Evolutionary conservation across 35 echinoderm and acorn worm genomes (phyloP).

Genomic region (Strongylocentrotus purpuratus): DNA sequence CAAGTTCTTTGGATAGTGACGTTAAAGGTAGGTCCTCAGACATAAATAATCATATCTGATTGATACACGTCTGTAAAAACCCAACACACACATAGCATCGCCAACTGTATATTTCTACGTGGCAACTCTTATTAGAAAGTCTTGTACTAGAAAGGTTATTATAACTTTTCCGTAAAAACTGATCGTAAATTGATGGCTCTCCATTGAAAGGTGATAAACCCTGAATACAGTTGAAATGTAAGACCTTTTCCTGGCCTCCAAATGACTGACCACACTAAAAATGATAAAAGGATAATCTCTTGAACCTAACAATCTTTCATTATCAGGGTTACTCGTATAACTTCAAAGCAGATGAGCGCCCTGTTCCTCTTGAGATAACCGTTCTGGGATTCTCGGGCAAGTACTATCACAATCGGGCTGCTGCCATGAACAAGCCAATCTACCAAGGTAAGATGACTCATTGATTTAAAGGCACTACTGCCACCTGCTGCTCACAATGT

Average conservation of each 20-base stretch:
- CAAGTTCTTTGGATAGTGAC: no score
- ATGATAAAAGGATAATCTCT: not conserved
- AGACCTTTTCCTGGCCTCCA: not conserved
- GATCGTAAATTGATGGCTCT: not conserved
- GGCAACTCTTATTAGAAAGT: no score
- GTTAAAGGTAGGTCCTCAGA: no score
- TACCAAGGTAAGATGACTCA: constrained; percentile 71
- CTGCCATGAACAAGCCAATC: constrained; percentile 94
- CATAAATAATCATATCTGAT: no score
- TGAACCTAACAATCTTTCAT: not conserved
- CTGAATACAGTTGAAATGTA: not conserved
- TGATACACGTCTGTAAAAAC: no score
- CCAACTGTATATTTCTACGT: no score
- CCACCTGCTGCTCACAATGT: no score
- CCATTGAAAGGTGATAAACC: not conserved
- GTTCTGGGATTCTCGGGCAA: constrained; percentile 89
- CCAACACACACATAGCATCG: no score
- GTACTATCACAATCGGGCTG: constrained; percentile 92
- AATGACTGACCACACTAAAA: no score
- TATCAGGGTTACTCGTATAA: constrained; percentile 72
- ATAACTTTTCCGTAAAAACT: not conserved
- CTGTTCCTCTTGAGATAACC: constrained; percentile 82
- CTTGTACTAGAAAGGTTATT: no score
- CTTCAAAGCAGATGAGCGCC: constrained; percentile 77
- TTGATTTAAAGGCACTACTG: no score